A percentile compares a stretch with the other conserved stretches of the same genome.
Evolutionary conservation across 92 coral and sea anemone genomes (phyloP).

Genomic region (Porites cylindrica): DNA sequence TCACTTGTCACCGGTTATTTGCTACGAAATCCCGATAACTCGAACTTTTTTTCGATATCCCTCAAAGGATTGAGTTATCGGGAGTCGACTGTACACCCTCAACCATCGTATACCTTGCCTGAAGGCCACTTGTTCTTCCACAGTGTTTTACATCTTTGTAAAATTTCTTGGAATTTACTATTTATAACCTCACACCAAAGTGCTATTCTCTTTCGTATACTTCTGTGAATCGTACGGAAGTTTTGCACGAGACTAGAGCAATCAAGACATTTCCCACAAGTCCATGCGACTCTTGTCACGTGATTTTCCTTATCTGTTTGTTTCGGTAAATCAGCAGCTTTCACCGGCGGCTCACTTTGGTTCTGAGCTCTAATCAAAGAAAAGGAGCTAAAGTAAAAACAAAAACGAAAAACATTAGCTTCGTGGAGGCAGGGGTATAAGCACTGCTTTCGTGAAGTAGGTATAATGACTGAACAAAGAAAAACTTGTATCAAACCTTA

Average conservation of each 20-base stretch:
- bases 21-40: too few species aligned
- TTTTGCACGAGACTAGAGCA: neutral
- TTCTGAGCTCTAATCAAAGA: constrained; percentile 31
- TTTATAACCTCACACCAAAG: constrained; percentile 1
- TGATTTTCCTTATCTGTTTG: neutral
- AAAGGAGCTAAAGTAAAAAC: constrained; percentile 38
- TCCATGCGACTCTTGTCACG: neutral
- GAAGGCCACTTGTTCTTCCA: constrained; percentile 45
- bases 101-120: constrained; percentile 27
- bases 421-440: neutral
- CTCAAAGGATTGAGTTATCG: neutral
- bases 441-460: too few species aligned
- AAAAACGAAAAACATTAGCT: neutral
- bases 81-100: neutral
- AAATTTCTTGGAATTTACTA: constrained; percentile 20
- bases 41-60: neutral
- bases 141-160: constrained; percentile 3
- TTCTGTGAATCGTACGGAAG: neutral
- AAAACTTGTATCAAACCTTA: too few species aligned
- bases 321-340: constrained; percentile 30
- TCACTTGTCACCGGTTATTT: too few species aligned
- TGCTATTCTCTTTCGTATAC: neutral
- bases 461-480: too few species aligned
- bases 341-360: constrained; percentile 49
- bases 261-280: neutral